phyloP scores from a whole-genome alignment of 2,113 vertebrate genomes.

The Protomyctophum bolini region DNA sequence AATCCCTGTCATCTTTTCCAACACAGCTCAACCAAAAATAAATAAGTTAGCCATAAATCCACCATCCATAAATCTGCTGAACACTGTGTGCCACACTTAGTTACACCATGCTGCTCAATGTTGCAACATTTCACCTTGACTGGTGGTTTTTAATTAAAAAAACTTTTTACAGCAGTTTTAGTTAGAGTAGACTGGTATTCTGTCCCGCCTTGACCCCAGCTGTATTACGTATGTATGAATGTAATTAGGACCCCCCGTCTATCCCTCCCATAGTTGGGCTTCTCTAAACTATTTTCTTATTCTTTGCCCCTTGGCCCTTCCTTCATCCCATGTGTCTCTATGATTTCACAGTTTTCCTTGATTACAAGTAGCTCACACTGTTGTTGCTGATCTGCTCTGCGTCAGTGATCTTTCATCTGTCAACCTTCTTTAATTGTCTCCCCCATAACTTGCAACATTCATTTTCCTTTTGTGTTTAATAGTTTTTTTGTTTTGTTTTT shows the following conservation, averaged over 20 bases:
- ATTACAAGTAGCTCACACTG: conserved; percentile 34
- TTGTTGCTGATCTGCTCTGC: conserved; percentile 8
- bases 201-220: conserved; percentile 42
- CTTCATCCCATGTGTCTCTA: conserved; percentile 50
- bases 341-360: conserved; percentile 54
- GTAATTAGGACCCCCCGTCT: conserved; percentile 30
- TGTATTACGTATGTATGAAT: conserved; percentile 34
- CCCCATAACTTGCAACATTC: conserved; percentile 57
- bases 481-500: conserved; percentile 27
- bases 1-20: conserved; percentile 54
- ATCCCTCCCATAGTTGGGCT: conserved; percentile 30
- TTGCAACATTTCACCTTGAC: conserved; percentile 5
- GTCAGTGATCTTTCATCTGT: conserved; percentile 41
- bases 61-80: neutral
- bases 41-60: conserved; percentile 14
- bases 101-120: neutral
- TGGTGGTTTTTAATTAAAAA: neutral
- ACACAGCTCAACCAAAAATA: conserved; percentile 21
- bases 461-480: conserved; percentile 35
- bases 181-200: conserved; percentile 6
- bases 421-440: conserved; percentile 50
- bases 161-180: conserved; percentile 3
- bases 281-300: conserved; percentile 54
- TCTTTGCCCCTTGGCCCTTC: conserved; percentile 67
- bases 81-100: neutral